These are phyloP conservation scores for Crocuta crocuta DNA, from an alignment of 2,113 vertebrate genomes.

Conservation along the genomic window DNA sequence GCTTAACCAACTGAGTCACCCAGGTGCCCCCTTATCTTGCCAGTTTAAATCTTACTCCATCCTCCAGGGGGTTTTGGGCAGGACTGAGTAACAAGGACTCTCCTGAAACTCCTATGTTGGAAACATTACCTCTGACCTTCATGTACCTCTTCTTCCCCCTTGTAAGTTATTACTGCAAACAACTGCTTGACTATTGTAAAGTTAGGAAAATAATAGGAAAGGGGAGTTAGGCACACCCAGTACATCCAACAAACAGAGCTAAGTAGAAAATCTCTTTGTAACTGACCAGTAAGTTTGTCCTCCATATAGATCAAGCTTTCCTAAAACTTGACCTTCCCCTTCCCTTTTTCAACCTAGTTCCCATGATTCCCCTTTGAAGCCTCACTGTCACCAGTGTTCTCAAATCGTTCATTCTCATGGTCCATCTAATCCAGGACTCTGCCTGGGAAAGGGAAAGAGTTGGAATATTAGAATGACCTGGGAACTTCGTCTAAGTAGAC, in stretches of 20 bases:
- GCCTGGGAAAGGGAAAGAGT: not conserved
- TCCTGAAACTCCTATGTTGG: not conserved
- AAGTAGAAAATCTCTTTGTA: not conserved
- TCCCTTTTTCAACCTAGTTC: not conserved
- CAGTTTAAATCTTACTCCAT: not conserved
- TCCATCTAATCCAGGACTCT: not conserved
- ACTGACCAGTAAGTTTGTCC: not conserved
- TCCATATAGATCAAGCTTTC: not conserved
- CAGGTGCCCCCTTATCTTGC: too few relatives aligned
- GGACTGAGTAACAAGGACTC: not conserved
- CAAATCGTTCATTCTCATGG: not conserved
- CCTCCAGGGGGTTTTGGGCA: not conserved
- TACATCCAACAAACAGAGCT: not conserved
- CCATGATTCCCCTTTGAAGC: not conserved
- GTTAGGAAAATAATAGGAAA: not conserved
- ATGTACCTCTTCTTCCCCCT: not conserved
- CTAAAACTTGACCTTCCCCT: not conserved
- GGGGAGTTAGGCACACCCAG: not conserved
- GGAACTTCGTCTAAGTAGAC: not conserved
- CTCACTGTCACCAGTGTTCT: not conserved
- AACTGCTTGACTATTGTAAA: not conserved
- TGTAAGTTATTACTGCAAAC: not conserved
- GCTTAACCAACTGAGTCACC: too few relatives aligned
- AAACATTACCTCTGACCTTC: conserved; percentile 3
- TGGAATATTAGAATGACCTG: not conserved